phyloP scores from a whole-genome alignment of 1,140 invertebrate species.

The Leptestheria dahalacensis region DNA sequence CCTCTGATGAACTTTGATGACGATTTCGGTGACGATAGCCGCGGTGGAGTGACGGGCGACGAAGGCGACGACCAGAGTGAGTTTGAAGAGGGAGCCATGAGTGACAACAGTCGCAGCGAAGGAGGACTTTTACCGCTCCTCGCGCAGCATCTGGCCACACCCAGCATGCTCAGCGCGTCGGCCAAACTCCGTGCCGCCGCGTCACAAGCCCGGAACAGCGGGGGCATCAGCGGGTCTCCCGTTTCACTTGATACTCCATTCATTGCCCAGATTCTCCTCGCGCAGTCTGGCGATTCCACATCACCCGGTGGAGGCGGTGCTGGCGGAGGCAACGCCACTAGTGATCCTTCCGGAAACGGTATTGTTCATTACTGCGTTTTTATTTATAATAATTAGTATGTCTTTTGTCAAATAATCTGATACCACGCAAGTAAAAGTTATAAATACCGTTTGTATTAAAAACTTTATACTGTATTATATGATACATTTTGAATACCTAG shows the following conservation, averaged over 20 bases:
- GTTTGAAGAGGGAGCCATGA: conserved; percentile 11
- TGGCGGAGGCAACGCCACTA: conserved; percentile 3
- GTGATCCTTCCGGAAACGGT: not conserved
- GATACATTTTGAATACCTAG: too few relatives aligned
- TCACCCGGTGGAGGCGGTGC: not conserved
- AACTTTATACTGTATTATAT: too few relatives aligned
- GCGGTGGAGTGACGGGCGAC: conserved; percentile 3
- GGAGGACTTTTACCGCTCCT: conserved; percentile 12
- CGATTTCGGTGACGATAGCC: conserved; percentile 12
- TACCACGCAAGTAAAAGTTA: too few relatives aligned
- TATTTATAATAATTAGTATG: too few relatives aligned
- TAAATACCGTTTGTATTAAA: too few relatives aligned
- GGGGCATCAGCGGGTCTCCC: not conserved
- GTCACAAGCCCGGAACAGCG: conserved; percentile 8
- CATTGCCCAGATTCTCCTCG: not conserved
- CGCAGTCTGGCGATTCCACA: not conserved
- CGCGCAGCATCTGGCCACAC: conserved; percentile 13
- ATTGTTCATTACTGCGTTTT: not conserved
- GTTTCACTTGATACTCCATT: not conserved
- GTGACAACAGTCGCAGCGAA: conserved; percentile 15
- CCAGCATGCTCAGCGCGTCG: conserved; percentile 13
- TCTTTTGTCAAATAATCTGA: too few relatives aligned
- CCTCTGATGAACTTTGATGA: conserved; percentile 15
- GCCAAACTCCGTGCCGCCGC: conserved; percentile 16
- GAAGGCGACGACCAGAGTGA: conserved; percentile 15